Conservation (phyloP, 2,113 vertebrate species). For the Rhea americana region DNA sequence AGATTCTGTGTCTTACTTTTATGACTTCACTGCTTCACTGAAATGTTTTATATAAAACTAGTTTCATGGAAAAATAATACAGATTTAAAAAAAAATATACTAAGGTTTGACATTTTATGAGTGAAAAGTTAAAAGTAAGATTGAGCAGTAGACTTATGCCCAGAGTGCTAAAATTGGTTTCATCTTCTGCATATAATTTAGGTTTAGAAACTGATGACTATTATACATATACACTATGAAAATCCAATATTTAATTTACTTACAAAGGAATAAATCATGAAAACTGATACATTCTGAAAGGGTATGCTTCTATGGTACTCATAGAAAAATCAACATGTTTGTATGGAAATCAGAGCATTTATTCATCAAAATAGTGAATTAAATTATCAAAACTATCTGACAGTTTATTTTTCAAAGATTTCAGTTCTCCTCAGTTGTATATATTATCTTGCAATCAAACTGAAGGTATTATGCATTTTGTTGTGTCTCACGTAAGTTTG, state of each 20-base stretch:
- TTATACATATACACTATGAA: not conserved
- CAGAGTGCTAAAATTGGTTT: not conserved
- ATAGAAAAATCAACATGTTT: not conserved
- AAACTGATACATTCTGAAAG: not conserved
- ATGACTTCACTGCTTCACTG: not conserved
- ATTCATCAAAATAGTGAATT: not conserved
- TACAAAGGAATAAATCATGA: slow-evolving; percentile 10
- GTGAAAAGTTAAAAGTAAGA: not conserved
- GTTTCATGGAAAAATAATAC: not conserved
- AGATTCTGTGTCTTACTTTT: not conserved
- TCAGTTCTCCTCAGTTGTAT: not conserved
- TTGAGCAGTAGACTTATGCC: not conserved
- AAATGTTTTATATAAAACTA: not conserved
- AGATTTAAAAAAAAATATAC: not conserved
- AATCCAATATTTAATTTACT: slow-evolving; percentile 61
- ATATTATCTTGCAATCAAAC: not conserved
- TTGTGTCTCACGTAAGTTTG: not conserved
- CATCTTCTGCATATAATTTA: not conserved
- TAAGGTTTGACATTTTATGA: not conserved
- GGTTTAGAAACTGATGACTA: slow-evolving; percentile 2
- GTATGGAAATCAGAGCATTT: not conserved
- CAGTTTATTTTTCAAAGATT: not conserved
- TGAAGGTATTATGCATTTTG: not conserved
- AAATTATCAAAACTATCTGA: not conserved
- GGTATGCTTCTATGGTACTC: not conserved